Evolutionary conservation across 2,113 vertebrate genomes (phyloP), one percentile per base, ranked within the genome.

Genomic region (Clupea harengus): DNA sequence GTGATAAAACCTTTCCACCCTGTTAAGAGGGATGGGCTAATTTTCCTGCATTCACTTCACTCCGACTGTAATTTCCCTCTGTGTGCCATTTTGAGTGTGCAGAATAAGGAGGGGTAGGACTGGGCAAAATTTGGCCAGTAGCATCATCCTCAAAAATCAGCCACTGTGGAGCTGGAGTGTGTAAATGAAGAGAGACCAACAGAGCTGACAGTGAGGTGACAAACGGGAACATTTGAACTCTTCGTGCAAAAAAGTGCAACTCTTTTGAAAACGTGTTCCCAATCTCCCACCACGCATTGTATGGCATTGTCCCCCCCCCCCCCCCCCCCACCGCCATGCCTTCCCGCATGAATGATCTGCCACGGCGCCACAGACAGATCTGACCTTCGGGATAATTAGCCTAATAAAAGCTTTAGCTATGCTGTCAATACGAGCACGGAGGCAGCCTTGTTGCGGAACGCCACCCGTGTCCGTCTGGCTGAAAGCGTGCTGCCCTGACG

Each of bases 361-460:
- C 64, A 67, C 45, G 86, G 89, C 45, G 81, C 72, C 60, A 83
- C 32, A 83, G 13, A 90, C 54, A 89, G 86, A 89, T 90, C 84
- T 95, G 91, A 93, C 93, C 91, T 92, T 82, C 81, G 89, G 91
- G 87, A 50, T 91, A 94, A 94, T 95, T 92, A 91, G 87, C 90
- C 89, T 92, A 94, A 93, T 93, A 93, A 95, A 94, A 93, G 92
- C 92, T 92, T 93, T 92, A 89, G 92, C 90, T 93, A 89, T 91
- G 93, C 93, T 93, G 93, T 94, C 94, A 93, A 94, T 94, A 93
- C 85, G 88, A 95, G 91, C 91, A 92, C 84, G 78, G 90, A 91
- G 88, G 90, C 90, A 87, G 89, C 86, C 88, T 92, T 54, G 87
- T 87, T 90, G 82, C 89, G 86, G 90, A 89, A 91, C 87, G 89